phyloP scores from a whole-genome alignment of 2,113 vertebrate species.

The Osmerus eperlanus region DNA sequence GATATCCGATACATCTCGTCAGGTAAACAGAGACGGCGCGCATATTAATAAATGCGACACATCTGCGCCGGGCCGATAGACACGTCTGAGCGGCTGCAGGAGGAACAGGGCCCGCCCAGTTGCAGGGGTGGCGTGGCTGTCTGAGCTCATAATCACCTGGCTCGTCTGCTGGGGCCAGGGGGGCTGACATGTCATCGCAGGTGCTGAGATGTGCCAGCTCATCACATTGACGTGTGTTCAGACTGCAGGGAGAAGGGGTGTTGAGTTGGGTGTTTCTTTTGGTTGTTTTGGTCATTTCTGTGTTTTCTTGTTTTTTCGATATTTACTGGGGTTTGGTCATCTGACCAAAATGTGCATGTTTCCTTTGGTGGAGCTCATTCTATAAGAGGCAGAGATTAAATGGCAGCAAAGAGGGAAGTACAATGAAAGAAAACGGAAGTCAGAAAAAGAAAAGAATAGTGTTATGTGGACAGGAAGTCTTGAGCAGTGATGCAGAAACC shows the following conservation, averaged over 20 bases:
- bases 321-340: neutral
- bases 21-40: conserved; percentile 83
- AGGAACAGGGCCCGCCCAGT: conserved; percentile 36
- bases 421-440: neutral
- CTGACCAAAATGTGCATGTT: too few relatives aligned
- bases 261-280: neutral
- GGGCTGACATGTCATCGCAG: conserved; percentile 51
- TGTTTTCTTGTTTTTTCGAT: neutral
- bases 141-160: conserved; percentile 42
- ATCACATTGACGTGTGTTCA: conserved; percentile 48
- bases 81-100: conserved; percentile 60
- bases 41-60: conserved; percentile 98
- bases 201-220: conserved; percentile 53
- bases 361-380: neutral
- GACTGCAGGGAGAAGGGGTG: conserved; percentile 32
- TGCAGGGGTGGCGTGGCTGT: conserved; percentile 22
- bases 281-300: conserved; percentile 41
- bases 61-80: conserved; percentile 89
- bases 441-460: neutral
- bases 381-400: neutral
- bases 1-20: conserved; percentile 97
- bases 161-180: conserved; percentile 45
- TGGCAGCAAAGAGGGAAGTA: neutral
- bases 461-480: neutral
- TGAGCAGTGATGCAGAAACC: neutral